Conservation (phyloP, 2,888 invertebrate genomes). For the Chalcosyrphus nemorum region DNA sequence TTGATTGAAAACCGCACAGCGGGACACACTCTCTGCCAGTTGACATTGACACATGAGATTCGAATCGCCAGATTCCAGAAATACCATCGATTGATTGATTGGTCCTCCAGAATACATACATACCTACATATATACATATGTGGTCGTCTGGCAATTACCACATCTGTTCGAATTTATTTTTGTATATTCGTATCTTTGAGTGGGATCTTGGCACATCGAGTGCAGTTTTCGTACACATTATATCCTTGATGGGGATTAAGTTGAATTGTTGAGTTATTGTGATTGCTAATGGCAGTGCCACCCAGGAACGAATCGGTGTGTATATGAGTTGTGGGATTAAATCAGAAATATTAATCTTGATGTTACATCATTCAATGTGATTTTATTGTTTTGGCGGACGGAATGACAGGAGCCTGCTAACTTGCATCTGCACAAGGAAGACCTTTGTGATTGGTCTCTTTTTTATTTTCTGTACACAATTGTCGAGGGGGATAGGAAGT, state of each 20-base stretch:
- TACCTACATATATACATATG: too few species aligned
- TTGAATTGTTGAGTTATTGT: constrained; percentile 65
- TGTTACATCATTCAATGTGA: constrained; percentile 63
- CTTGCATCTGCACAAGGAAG: constrained; percentile 21
- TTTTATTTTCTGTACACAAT: too few species aligned
- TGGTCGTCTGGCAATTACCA: constrained; percentile 51
- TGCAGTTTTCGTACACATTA: constrained; percentile 6
- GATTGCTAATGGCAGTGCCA: constrained; percentile 68
- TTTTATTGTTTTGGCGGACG: constrained; percentile 54
- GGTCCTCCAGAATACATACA: constrained; percentile 34
- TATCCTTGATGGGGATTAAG: constrained; percentile 68
- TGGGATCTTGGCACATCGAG: too few species aligned
- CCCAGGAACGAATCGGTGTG: constrained; percentile 49
- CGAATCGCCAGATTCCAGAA: constrained; percentile 61
- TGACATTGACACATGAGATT: constrained; percentile 72
- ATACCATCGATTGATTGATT: constrained; percentile 71
- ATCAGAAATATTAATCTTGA: constrained; percentile 46
- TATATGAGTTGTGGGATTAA: constrained; percentile 46
- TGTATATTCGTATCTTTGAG: not conserved
- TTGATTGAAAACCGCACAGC: constrained; percentile 51
- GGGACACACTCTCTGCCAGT: constrained; percentile 57
- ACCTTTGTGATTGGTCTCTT: constrained; percentile 12
- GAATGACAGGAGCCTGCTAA: constrained; percentile 42
- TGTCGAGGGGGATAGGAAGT: not conserved
- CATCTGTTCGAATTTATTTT: constrained; percentile 58